phyloP scores from a whole-genome alignment of 1,140 invertebrate species.

The Zophobas atratus region DNA sequence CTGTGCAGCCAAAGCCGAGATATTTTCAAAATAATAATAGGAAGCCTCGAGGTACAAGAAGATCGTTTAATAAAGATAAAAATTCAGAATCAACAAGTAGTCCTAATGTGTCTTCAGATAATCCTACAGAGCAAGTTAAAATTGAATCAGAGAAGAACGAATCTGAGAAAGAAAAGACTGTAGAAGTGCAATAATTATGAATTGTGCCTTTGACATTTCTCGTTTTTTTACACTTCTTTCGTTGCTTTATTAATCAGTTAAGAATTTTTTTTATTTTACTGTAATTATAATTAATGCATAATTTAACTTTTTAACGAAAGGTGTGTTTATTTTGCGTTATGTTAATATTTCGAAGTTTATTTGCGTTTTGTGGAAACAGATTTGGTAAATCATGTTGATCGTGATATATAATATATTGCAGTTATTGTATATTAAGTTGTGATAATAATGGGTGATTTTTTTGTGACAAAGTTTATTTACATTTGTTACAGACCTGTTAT shows the following conservation, averaged over 20 bases:
- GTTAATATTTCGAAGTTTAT: conserved; percentile 48
- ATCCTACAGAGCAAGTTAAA: conserved; percentile 7
- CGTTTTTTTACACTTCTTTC: conserved; percentile 38
- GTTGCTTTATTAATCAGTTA: conserved; percentile 47
- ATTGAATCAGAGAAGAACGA: conserved; percentile 2
- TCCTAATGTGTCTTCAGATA: conserved; percentile 35
- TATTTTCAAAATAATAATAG: conserved; percentile 48
- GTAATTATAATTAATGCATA: conserved; percentile 38
- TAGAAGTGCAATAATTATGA: conserved; percentile 42
- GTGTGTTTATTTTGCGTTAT: conserved; percentile 46
- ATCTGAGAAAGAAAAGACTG: conserved; percentile 45
- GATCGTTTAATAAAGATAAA: conserved; percentile 25
- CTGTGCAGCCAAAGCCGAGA: conserved; percentile 67
- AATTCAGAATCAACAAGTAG: conserved; percentile 37
- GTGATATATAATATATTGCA: conserved; percentile 52
- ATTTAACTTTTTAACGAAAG: conserved; percentile 46
- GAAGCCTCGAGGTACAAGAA: conserved; percentile 31
- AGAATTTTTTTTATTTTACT: conserved; percentile 41
- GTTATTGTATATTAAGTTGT: conserved; percentile 55
- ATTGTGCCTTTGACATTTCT: conserved; percentile 35
- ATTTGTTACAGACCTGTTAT: conserved; percentile 56
- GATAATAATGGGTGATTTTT: conserved; percentile 55
- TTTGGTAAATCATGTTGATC: conserved; percentile 53
- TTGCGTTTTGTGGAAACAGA: conserved; percentile 41
- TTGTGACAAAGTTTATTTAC: conserved; percentile 49